These are phyloP conservation scores for Synergus itoensis DNA, from an alignment of 2,888 invertebrate species.

Conservation along the genomic window DNA sequence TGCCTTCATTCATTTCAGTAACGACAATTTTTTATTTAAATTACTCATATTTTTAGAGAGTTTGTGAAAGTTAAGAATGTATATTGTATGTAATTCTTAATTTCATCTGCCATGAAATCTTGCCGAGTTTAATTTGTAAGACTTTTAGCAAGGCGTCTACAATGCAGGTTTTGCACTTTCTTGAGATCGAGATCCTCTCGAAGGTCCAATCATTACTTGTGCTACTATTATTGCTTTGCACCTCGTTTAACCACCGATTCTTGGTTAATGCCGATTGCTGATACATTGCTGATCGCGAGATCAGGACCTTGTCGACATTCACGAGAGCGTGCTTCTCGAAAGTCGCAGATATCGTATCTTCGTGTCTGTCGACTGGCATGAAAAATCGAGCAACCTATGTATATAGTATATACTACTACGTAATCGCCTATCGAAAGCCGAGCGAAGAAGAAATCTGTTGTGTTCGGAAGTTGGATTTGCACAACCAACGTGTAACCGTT, in stretches of 20 bases:
- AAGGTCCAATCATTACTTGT: neutral
- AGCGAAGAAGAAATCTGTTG: slow-evolving; percentile 31
- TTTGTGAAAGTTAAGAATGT: neutral
- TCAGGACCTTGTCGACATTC: slow-evolving; percentile 47
- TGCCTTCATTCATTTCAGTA: neutral
- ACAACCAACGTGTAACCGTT: slow-evolving; percentile 19
- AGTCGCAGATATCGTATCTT: slow-evolving; percentile 48
- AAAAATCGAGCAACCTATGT: slow-evolving; percentile 25
- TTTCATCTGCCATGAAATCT: too few relatives aligned
- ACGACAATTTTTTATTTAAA: too few relatives aligned
- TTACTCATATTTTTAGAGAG: neutral
- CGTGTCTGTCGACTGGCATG: slow-evolving; percentile 32
- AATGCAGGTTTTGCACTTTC: slow-evolving; percentile 1
- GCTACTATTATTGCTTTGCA: slow-evolving; percentile 67
- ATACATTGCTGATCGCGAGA: slow-evolving; percentile 55
- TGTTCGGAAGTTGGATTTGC: neutral
- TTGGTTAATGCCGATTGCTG: slow-evolving; percentile 55
- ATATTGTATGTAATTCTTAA: too few relatives aligned
- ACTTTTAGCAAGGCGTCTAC: neutral
- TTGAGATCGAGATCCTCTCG: neutral
- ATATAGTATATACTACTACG: neutral
- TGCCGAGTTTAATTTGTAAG: neutral
- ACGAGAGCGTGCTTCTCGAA: slow-evolving; percentile 23
- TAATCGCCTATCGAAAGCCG: slow-evolving; percentile 25
- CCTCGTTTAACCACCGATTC: slow-evolving; percentile 58